Conservation (phyloP, 2,113 vertebrate species). For the Xiphophorus hellerii region DNA sequence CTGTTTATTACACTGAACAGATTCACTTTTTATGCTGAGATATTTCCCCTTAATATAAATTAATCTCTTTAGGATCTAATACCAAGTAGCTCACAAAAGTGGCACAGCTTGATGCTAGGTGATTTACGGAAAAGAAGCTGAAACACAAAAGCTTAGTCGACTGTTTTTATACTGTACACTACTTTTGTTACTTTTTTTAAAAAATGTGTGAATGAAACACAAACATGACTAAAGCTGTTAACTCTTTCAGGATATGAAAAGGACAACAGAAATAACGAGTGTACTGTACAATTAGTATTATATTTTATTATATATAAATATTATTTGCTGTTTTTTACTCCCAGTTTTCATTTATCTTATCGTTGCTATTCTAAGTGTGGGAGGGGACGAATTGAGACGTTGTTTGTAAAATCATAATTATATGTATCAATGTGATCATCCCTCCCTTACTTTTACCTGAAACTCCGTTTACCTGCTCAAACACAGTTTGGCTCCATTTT, state of each 20-base stretch:
- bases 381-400: slow-evolving; percentile 62
- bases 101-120: neutral
- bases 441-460: slow-evolving; percentile 1
- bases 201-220: slow-evolving; percentile 5
- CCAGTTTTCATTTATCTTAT: slow-evolving; percentile 73
- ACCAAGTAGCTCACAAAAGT: slow-evolving; percentile 18
- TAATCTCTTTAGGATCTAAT: slow-evolving; percentile 24
- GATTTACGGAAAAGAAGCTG: slow-evolving; percentile 9
- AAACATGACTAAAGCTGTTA: slow-evolving; percentile 56
- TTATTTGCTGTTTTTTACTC: slow-evolving; percentile 76
- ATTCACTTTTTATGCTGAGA: slow-evolving; percentile 39
- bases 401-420: slow-evolving; percentile 75
- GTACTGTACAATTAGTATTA: slow-evolving; percentile 84
- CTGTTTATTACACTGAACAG: slow-evolving; percentile 64
- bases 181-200: slow-evolving; percentile 45
- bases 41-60: slow-evolving; percentile 55
- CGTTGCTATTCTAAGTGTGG: slow-evolving; percentile 77
- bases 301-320: slow-evolving; percentile 83
- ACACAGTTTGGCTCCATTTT: slow-evolving; percentile 67
- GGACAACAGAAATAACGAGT: slow-evolving; percentile 66
- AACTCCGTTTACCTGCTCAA: slow-evolving; percentile 52
- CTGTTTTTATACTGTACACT: slow-evolving; percentile 63
- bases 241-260: slow-evolving; percentile 60
- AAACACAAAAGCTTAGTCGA: slow-evolving; percentile 32
- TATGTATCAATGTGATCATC: slow-evolving; percentile 76